Evolutionary conservation across 2,113 vertebrate species (phyloP), one percentile per base, ranked within the genome.

Genomic region (Lamprologus speciosus): DNA sequence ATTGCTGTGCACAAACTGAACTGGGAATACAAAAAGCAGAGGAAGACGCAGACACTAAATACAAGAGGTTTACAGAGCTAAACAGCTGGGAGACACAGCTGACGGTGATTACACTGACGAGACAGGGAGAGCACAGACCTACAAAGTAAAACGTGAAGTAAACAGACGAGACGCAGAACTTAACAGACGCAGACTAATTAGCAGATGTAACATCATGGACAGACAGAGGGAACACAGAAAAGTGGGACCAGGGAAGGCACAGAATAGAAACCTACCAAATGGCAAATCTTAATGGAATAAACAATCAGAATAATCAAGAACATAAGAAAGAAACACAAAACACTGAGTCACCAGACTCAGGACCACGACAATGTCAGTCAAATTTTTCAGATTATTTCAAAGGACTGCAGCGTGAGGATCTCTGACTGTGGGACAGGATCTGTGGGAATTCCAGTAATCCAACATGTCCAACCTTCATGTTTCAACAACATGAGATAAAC

Each of bases 91-190:
- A 58, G 57, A 58, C 55, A 17, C 14, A 2, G 55, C 55, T 58
- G 14, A 58, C 1, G 2, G 2, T 0, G 14, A 58, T 58, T 6
- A 58, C 26, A 9, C 14, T 4, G 57, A 9, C 5, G 1, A 9
- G 55, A 4, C 55, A 1, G 55, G 55, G 14, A 58, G 55, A 9
- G 26, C 57, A 31, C 26, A 58, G 14, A 58, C 8, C 26, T 31
- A 58, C 0, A 31, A 58, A 58, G 57, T 17, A 31, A 58, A 58
- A 58, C 57, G 0, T 26, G 26, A 58, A 58, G 57, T 31, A 58
- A 17, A 58, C 21, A 60, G 14, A 31, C 1, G 8, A 31, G 14
- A 58, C 5, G 0, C 55, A 3, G 23, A 58, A 28, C 55, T 58
- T 58, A 16, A 58, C 13, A 9, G 55, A 1, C 3, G 14, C 57